A percentile compares a stretch with the other conserved stretches of the same genome.
Evolutionary conservation across 1,140 invertebrate species (phyloP).

Genomic region (Prorops nasuta): DNA sequence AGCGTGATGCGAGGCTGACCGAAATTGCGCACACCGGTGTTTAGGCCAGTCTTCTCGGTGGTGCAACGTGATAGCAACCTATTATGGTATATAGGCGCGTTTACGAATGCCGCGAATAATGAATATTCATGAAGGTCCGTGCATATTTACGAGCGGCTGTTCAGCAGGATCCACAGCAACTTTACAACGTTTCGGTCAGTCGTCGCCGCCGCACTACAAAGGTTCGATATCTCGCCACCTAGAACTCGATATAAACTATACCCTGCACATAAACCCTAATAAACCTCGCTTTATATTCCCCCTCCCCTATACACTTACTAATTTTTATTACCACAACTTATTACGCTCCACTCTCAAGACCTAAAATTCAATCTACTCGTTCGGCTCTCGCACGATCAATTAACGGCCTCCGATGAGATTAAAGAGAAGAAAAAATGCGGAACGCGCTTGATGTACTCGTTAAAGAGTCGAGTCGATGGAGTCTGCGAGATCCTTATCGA

Average conservation of each 20-base stretch:
- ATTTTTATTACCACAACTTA: no score
- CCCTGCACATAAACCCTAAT: no score
- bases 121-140: slow-evolving; percentile 32
- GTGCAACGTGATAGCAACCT: neutral
- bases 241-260: slow-evolving; percentile 13
- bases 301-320: no score
- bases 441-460: slow-evolving; percentile 29
- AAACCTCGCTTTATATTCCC: no score
- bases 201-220: neutral
- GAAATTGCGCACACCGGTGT: slow-evolving; percentile 9
- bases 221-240: slow-evolving; percentile 17
- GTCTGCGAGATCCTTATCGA: no score
- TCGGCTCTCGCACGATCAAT: no score
- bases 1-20: no score
- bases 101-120: slow-evolving; percentile 24
- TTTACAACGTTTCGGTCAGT: slow-evolving; percentile 29
- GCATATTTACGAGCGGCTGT: slow-evolving; percentile 35
- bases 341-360: no score
- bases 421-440: neutral
- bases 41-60: slow-evolving; percentile 13
- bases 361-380: no score
- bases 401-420: no score
- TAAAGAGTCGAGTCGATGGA: no score
- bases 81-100: slow-evolving; percentile 16
- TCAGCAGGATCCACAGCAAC: slow-evolving; percentile 30